These are phyloP conservation scores for Cariama cristata DNA, from an alignment of 2,113 vertebrate species.

Conservation along the genomic window DNA sequence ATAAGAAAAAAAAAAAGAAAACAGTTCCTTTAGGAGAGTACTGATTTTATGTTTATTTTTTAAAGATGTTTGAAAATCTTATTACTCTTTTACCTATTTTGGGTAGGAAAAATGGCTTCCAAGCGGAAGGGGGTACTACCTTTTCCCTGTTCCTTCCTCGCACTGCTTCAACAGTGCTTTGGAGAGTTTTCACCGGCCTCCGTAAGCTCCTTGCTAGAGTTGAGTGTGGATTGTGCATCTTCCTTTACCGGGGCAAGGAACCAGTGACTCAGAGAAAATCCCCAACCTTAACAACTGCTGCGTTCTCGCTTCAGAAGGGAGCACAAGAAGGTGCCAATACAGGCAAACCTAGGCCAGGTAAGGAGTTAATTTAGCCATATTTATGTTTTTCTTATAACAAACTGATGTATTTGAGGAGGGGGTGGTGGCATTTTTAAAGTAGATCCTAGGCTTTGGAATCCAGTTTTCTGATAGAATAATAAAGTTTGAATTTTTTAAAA, in stretches of 20 bases:
- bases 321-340: background rate
- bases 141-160: background rate
- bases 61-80: background rate
- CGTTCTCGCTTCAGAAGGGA: constrained; percentile 40
- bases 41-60: too few relatives aligned
- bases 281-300: constrained; percentile 21
- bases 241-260: constrained; percentile 29
- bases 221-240: background rate
- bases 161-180: background rate
- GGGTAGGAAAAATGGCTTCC: background rate
- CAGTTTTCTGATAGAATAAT: background rate
- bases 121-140: background rate
- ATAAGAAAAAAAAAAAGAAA: background rate
- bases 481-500: background rate
- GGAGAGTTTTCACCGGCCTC: background rate
- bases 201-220: background rate
- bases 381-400: background rate
- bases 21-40: background rate
- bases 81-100: background rate
- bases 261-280: background rate
- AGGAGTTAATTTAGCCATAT: background rate
- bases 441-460: background rate
- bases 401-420: background rate
- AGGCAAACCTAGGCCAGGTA: background rate
- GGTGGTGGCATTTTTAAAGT: background rate